phyloP scores from a whole-genome alignment of 2,888 invertebrate species.

The Sturmia bella region DNA sequence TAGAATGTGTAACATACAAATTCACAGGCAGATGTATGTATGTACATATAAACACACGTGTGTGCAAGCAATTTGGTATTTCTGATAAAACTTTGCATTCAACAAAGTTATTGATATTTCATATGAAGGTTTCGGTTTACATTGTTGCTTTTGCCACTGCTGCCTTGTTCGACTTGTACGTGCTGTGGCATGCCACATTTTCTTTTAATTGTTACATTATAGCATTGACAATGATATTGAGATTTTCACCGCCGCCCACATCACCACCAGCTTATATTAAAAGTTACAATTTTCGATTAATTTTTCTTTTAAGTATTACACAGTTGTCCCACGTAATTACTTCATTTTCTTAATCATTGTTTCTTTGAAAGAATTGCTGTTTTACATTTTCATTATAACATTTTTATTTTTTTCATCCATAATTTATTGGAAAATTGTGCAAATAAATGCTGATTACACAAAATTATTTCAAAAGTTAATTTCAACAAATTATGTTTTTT shows the following conservation, averaged over 20 bases:
- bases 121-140: slow-evolving; percentile 42
- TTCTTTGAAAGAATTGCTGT: not conserved
- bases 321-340: not conserved
- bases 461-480: too few relatives aligned
- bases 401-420: slow-evolving; percentile 5
- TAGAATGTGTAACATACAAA: too few relatives aligned
- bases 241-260: slow-evolving; percentile 19
- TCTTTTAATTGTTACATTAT: slow-evolving; percentile 63
- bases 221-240: slow-evolving; percentile 50
- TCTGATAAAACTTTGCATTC: slow-evolving; percentile 5
- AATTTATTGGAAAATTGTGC: slow-evolving; percentile 18
- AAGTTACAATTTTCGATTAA: slow-evolving; percentile 31
- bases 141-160: not conserved
- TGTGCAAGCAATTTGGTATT: not conserved
- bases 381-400: not conserved
- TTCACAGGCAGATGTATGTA: too few relatives aligned
- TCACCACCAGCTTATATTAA: slow-evolving; percentile 1
- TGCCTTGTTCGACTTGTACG: slow-evolving; percentile 24
- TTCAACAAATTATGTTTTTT: too few relatives aligned
- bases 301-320: slow-evolving; percentile 21
- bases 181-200: slow-evolving; percentile 57
- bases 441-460: not conserved
- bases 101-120: slow-evolving; percentile 29
- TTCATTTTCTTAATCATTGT: not conserved
- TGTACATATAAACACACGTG: too few relatives aligned